Conservation (phyloP, 2,797 vertebrate species). For the Cossypha polioptera region DNA sequence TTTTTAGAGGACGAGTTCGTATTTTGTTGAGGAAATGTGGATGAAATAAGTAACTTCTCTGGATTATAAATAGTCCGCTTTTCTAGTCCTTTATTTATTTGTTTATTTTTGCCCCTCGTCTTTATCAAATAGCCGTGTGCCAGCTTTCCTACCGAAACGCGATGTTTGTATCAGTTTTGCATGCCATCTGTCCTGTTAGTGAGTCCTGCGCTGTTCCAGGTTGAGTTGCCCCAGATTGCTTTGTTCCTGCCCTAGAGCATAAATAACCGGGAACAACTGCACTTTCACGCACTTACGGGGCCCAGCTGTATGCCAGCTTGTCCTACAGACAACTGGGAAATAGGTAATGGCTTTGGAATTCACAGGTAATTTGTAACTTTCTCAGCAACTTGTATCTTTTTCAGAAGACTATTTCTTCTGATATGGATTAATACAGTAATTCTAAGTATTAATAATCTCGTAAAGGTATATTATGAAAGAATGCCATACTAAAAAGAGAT, state of each 20-base stretch:
- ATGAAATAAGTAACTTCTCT: background rate
- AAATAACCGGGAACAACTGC: background rate
- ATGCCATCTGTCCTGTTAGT: background rate
- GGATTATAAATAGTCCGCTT: background rate
- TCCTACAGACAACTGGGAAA: background rate
- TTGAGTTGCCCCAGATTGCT: background rate
- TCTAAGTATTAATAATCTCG: background rate
- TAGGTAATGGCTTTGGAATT: background rate
- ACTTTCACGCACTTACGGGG: background rate
- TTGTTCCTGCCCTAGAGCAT: background rate
- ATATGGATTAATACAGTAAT: background rate
- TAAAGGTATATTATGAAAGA: background rate
- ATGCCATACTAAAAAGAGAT: background rate
- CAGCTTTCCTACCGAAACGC: background rate
- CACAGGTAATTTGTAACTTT: background rate
- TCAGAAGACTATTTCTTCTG: background rate
- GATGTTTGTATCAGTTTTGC: background rate
- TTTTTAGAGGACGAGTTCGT: background rate
- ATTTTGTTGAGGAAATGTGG: background rate
- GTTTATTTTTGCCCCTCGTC: background rate
- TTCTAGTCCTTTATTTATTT: background rate
- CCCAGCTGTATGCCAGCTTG: background rate
- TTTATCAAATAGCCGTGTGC: background rate
- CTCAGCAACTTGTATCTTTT: background rate
- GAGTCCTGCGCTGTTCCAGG: background rate